Evolutionary conservation across 2,888 invertebrate species (phyloP).

Genomic region (Metellina segmentata): DNA sequence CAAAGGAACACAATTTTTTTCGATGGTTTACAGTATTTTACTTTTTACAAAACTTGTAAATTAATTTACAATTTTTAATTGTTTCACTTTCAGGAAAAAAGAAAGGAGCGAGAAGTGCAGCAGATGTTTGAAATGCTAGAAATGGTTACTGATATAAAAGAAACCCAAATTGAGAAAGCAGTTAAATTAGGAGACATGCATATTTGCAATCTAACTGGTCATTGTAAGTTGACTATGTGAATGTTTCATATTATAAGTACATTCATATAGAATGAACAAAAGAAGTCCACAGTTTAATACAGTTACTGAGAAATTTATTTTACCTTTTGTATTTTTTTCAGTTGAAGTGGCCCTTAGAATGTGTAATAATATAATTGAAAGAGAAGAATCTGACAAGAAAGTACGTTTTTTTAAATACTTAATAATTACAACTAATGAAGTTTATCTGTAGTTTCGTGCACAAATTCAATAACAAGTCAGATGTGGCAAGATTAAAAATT

Average conservation of each 20-base stretch:
- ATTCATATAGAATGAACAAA: no score
- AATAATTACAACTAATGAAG: no score
- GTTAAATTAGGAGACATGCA: conserved; percentile 85
- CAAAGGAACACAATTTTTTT: background rate
- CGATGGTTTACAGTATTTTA: background rate
- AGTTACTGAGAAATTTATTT: background rate
- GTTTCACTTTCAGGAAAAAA: conserved; percentile 85
- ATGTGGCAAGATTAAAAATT: no score
- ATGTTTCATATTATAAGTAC: no score
- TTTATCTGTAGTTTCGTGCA: no score
- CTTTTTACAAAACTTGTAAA: background rate
- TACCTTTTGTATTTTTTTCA: conserved; percentile 61
- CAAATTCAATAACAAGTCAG: no score
- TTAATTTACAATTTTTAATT: background rate
- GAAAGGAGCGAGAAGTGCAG: conserved; percentile 90
- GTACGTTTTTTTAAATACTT: conserved; percentile 52
- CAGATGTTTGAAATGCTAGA: conserved; percentile 89
- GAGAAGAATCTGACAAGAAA: conserved; percentile 81
- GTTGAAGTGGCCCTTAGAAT: conserved; percentile 85
- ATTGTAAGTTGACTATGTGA: conserved; percentile 80
- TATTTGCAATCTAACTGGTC: conserved; percentile 85
- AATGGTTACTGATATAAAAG: conserved; percentile 88
- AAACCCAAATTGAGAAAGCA: conserved; percentile 87
- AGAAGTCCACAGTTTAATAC: no score
- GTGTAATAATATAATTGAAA: conserved; percentile 85